Conservation (phyloP, 2,797 vertebrate genomes). For the Propithecus perrieri region DNA sequence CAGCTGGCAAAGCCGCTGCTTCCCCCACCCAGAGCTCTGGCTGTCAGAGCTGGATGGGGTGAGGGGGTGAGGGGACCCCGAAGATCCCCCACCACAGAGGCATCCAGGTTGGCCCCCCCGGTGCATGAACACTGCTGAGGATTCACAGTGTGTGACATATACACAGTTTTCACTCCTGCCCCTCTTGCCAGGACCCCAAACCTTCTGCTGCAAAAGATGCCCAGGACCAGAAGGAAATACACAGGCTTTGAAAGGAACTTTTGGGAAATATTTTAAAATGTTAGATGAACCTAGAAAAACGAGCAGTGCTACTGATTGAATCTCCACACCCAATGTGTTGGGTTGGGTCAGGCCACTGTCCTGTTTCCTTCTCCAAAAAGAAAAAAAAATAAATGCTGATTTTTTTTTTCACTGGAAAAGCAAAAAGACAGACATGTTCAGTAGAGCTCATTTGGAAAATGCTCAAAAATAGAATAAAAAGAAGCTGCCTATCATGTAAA, state of each 20-base stretch:
- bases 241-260: not conserved
- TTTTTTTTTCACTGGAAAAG: not conserved
- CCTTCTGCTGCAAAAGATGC: not conserved
- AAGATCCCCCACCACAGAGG: not conserved
- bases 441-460: not conserved
- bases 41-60: not conserved
- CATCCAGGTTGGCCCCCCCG: fast-evolving
- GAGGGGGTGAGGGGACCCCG: not conserved
- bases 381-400: not conserved
- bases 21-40: fast-evolving
- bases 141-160: fast-evolving
- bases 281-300: not conserved
- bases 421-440: not conserved
- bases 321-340: not conserved
- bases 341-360: not conserved
- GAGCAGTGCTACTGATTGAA: not conserved
- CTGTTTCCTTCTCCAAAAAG: not conserved
- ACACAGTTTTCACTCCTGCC: fast-evolving
- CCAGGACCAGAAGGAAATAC: not conserved
- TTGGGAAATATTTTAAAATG: not conserved
- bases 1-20: no score
- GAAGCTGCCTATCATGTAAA: not conserved
- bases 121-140: not conserved
- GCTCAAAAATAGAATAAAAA: not conserved
- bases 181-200: not conserved